Evolutionary conservation across 1,140 invertebrate genomes (phyloP).

Genomic region (Anoplolepis gracilipes): DNA sequence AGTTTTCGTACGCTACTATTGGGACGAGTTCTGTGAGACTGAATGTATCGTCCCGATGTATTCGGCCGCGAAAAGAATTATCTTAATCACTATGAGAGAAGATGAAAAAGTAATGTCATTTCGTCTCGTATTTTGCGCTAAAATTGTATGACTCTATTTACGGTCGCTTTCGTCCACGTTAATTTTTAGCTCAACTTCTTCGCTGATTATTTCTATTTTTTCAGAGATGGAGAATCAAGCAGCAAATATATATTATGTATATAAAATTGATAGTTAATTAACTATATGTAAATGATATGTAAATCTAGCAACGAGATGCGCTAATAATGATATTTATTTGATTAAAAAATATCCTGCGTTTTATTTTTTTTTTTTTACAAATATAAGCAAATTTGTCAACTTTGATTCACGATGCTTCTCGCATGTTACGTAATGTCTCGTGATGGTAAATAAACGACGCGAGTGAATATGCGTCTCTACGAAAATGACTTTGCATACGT

Average conservation of each 20-base stretch:
- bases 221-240: neutral
- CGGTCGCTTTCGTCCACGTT: neutral
- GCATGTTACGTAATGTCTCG: neutral
- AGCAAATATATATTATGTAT: neutral
- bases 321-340: neutral
- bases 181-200: neutral
- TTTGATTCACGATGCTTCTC: neutral
- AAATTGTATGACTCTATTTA: neutral
- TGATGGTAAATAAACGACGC: neutral
- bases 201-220: neutral
- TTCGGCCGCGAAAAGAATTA: slow-evolving; percentile 29
- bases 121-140: neutral
- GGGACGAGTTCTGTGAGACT: neutral
- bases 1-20: neutral
- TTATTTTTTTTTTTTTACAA: neutral
- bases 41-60: neutral
- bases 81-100: neutral
- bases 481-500: neutral
- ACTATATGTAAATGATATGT: neutral
- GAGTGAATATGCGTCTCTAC: neutral
- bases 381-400: too few relatives aligned
- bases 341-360: neutral
- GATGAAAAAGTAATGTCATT: slow-evolving; percentile 5
- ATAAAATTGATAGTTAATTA: neutral
- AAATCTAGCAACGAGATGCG: neutral